Base-by-base conservation (phyloP, 2,797 vertebrate genomes). In the Aphelocoma californica region DNA sequence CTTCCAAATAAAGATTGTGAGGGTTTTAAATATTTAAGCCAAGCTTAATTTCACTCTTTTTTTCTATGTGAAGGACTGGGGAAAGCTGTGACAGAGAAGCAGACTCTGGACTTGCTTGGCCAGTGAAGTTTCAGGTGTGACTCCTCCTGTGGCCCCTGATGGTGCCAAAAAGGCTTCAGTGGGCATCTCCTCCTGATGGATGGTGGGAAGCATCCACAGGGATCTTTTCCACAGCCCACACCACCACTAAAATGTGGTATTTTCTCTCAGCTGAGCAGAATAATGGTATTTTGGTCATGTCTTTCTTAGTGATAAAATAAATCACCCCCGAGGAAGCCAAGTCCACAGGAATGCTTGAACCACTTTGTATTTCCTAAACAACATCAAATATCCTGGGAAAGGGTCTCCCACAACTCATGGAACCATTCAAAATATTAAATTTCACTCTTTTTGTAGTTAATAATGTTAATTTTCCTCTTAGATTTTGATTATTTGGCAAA, bases 11-110 rank as follows among this genome's bases (percentile, higher is more conserved):
- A 75, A 40, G 34, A 38, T 47, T 66, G 18, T 0, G 2, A 58
- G 38, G 54, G 6, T 19, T 62, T 57, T 10, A 40, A 32, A 34
- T n/a, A 18, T n/a, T 64, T 47, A 44, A 45, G 10, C 17, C 53
- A 50, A 60, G 61, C 7, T 17, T 44, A 11, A 74, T 50, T 90
- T 71, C 13, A 7, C 8, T 60, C 15, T 10, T 53, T 48, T 24
- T 64, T 25, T 3, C 29, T 42, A 1, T 1, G 2, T 53, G 31
- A 23, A 69, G n/a, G 16, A 9, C 23, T 81, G 1, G 1, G 18
- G 31, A 60, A 48, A 53, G 34, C 45, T 48, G 19, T 36, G 31
- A 29, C 0, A 5, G 56, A 17, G 12, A 26, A 38, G 12, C 12
- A 38, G n/a, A 10, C 4, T 51, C 70, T 13, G 74, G n/a, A 7